Evolutionary conservation across 2,888 invertebrate species (phyloP).

Genomic region (Geophilus truncorum): DNA sequence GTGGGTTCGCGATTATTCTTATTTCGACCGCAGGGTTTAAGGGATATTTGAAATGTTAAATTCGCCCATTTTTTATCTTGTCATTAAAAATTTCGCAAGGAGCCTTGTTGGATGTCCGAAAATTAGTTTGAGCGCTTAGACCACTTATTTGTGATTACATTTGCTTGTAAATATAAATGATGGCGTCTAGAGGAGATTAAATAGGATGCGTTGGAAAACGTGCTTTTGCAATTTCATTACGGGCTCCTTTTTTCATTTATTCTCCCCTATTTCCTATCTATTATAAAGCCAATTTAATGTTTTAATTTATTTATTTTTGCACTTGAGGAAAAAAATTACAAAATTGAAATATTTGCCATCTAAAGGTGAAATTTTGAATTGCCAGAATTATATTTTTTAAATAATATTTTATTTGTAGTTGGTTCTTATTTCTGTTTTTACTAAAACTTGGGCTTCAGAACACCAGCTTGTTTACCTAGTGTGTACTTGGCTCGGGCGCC

Average conservation of each 20-base stretch:
- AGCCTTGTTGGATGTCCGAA: background rate
- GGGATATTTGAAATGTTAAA: background rate
- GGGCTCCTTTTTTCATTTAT: background rate
- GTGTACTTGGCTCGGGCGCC: background rate
- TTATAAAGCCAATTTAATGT: background rate
- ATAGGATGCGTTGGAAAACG: background rate
- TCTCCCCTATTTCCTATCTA: background rate
- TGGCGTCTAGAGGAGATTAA: background rate
- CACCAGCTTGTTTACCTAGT: background rate
- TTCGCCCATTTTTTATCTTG: background rate
- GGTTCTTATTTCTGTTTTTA: background rate
- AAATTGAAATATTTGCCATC: no score
- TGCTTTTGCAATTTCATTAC: background rate
- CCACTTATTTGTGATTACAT: background rate
- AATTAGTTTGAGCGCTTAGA: background rate
- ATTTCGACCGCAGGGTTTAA: background rate
- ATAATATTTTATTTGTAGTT: no score
- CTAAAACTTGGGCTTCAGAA: no score
- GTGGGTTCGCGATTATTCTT: background rate
- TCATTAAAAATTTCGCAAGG: background rate
- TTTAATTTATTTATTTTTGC: background rate
- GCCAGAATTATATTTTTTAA: no score
- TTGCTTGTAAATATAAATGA: background rate
- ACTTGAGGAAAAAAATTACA: no score
- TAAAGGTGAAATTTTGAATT: no score